Base-by-base conservation (phyloP, 2,113 vertebrate species). In the Pteruthius melanotis region DNA sequence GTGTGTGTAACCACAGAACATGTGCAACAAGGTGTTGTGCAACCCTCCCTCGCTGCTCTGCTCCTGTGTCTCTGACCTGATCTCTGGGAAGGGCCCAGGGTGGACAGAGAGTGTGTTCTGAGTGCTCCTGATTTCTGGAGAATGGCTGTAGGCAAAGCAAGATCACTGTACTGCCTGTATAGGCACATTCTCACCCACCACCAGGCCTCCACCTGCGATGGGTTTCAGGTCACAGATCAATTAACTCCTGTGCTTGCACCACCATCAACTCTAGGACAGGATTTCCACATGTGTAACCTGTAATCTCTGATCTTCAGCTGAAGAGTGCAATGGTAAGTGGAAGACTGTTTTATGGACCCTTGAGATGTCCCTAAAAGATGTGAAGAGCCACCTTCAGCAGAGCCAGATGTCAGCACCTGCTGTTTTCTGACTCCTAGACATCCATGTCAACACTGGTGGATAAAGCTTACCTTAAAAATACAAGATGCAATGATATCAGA, bases 91-190 rank as follows among this genome's bases (percentile, higher is more conserved):
- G 20, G 15, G 27, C 10, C 39, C 44, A 18, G 57, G 39, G 28
- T 7, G 57, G 31, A 57, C 57, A 74, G 26, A 23, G 14, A 42
- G 22, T 0, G 6, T 8, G 33, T 3, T 77, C 42, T 28, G 21
- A 18, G 17, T 3, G 18, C 52, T 56, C 18, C 1, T 45, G 50
- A 26, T 54, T 54, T 15, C 26, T 18, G 49, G 39, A 16, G 35
- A 53, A 31, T 0, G 9, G 31, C 75, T 35, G n/a, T 1, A 56
- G 37, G 40, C 50, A 44, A 15, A 85, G 66, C 7, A 28, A 19
- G 53, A 42, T 12, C 33, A 1, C 28, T 3, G 3, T 1, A 5
- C 1, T 40, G 11, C 10, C 17, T 1, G 12, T 21, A 4, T 1
- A 17, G 8, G 11, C 30, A n/a, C 30, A 8, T 6, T 3, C 6